Conservation (phyloP, 1,140 invertebrate genomes). For the Formica exsecta region DNA sequence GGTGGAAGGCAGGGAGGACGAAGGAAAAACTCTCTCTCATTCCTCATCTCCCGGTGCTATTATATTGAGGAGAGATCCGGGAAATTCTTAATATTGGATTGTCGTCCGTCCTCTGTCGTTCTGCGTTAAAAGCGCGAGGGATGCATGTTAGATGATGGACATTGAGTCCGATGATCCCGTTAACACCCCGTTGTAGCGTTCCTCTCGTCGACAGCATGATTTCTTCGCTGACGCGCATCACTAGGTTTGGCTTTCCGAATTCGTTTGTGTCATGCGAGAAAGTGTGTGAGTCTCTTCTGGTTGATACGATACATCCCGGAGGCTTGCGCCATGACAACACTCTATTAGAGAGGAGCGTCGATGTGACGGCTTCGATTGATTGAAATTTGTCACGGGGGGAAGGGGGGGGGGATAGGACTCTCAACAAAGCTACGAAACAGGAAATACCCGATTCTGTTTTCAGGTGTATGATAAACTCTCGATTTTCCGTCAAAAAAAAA, state of each 20-base stretch:
- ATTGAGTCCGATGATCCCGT: neutral
- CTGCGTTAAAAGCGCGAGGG: neutral
- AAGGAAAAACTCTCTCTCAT: constrained; percentile 4
- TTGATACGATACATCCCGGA: constrained; percentile 28
- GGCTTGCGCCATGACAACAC: constrained; percentile 28
- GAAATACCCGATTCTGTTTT: constrained; percentile 11
- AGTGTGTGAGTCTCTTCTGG: constrained; percentile 14
- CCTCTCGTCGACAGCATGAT: constrained; percentile 14
- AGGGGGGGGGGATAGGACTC: constrained; percentile 12
- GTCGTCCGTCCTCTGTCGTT: neutral
- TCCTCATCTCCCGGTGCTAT: constrained; percentile 27
- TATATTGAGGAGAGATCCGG: constrained; percentile 14
- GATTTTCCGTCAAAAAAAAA: neutral
- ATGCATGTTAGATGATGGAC: neutral
- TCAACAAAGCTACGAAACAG: neutral
- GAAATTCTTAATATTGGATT: neutral
- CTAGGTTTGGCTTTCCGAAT: constrained; percentile 11
- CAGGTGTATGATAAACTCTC: constrained; percentile 17
- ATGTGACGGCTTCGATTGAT: constrained; percentile 33
- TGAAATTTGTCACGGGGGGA: constrained; percentile 1
- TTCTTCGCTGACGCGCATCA: constrained; percentile 26
- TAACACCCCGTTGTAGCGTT: neutral
- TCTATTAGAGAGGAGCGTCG: neutral
- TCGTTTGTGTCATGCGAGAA: constrained; percentile 13
- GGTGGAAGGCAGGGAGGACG: neutral